Percentiles rank a stretch among this genome's conserved stretches.
Evolutionary conservation across 2,797 vertebrate species (phyloP).

Genomic region (Zenarchopterus dispar): DNA sequence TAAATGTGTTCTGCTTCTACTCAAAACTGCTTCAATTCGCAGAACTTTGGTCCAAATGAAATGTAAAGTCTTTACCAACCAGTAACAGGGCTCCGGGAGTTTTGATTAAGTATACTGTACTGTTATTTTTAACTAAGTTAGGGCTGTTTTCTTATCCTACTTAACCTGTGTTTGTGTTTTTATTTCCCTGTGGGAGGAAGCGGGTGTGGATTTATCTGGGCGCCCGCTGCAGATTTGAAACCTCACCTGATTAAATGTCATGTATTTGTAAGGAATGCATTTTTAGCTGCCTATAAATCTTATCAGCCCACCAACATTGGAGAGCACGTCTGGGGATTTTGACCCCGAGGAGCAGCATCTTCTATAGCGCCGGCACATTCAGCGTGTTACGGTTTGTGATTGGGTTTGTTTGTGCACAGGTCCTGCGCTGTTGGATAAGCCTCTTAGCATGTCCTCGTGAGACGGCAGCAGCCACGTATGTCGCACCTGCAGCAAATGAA

Average conservation of each 20-base stretch:
- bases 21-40: too few relatives aligned
- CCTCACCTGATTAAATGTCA: conserved; percentile 4
- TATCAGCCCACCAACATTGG: background rate
- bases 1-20: too few relatives aligned
- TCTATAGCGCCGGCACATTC: conserved; percentile 8
- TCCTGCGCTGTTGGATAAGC: conserved; percentile 35
- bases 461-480: conserved; percentile 28
- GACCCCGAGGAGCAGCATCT: background rate
- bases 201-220: background rate
- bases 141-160: background rate
- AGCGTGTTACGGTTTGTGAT: conserved; percentile 14
- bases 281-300: conserved; percentile 5
- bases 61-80: too few relatives aligned
- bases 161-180: background rate
- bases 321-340: background rate
- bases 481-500: conserved; percentile 26
- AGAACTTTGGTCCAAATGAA: too few relatives aligned
- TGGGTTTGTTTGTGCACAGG: conserved; percentile 18
- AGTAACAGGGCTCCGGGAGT: too few relatives aligned
- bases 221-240: background rate
- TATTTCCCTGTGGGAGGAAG: too few relatives aligned
- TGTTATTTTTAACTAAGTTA: too few relatives aligned
- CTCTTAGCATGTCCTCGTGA: conserved; percentile 48
- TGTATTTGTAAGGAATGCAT: background rate
- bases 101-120: too few relatives aligned